Percentiles rank a stretch among this genome's conserved stretches.
Conservation (phyloP, 2,888 invertebrate species). For the Erannis defoliaria region DNA sequence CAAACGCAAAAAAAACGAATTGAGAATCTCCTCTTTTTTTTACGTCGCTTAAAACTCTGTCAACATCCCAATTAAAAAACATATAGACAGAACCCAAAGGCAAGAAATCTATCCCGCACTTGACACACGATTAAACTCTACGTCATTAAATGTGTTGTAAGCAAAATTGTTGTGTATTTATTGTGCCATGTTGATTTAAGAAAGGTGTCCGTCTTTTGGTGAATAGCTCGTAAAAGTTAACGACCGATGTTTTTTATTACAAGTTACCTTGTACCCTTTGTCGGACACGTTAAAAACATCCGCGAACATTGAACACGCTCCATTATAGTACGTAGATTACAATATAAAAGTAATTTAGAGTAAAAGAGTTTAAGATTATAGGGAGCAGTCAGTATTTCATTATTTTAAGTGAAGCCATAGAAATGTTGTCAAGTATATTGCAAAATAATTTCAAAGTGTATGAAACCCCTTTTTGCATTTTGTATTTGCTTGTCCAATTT, state of each 20-base stretch:
- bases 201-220: slow-evolving; percentile 30
- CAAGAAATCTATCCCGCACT: not conserved
- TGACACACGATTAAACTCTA: not conserved
- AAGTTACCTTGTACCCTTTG: slow-evolving; percentile 27
- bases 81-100: not conserved
- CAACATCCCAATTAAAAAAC: not conserved
- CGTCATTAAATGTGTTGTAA: slow-evolving; percentile 15
- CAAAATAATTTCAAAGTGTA: too few relatives aligned
- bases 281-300: slow-evolving; percentile 15
- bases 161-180: slow-evolving; percentile 29
- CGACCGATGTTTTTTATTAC: slow-evolving; percentile 31
- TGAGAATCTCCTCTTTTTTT: too few relatives aligned
- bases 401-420: too few relatives aligned
- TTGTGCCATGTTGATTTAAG: slow-evolving; percentile 30
- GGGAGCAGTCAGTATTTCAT: not conserved
- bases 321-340: slow-evolving; percentile 13
- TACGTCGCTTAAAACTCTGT: too few relatives aligned
- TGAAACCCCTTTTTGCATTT: too few relatives aligned
- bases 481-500: too few relatives aligned
- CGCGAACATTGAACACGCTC: slow-evolving; percentile 18
- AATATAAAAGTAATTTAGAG: not conserved
- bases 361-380: not conserved
- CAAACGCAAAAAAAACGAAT: too few relatives aligned
- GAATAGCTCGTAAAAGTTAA: slow-evolving; percentile 29
- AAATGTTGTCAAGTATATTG: too few relatives aligned